Evolutionary conservation across 2,888 invertebrate species (phyloP), one percentile per base, ranked within the genome.

Genomic region (Drosophila kanekoi): DNA sequence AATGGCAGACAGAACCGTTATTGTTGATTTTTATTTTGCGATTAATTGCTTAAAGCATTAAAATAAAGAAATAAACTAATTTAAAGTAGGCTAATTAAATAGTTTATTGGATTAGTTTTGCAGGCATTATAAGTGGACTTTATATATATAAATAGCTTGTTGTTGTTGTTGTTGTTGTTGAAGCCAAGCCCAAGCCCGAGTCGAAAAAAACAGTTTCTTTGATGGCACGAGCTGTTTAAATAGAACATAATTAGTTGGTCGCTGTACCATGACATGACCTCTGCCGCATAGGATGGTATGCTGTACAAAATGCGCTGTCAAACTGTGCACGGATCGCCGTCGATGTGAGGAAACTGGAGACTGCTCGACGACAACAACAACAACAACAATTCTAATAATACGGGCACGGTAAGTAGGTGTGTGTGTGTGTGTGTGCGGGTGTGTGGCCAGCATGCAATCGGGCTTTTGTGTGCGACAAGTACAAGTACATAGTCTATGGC

Each of bases 191-290:
- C 79, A 74, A 54, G 32, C 18, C 75, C 75, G 63, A 75, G 62
- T 75, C 79, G 1, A 40, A 41, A 20, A 51, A 18, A 70, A 64
- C 75, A 60, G 23, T 23, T 75, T 78, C 79, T 76, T 78, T 78
- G 56, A 68, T 77, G 77, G 77, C 74, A 74, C 74, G 74, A 75
- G 78, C 73, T 66, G 67, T 72, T 72, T 63, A 65, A 40, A 32
- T 48, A 41, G 63, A 77, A 62, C 73, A 75, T 78, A 81, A 89
- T 83, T 88, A 83, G 87, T 81, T 83, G 64, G 81, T 87, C 81
- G 89, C 68, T 83, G 70, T 87, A 84, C 87, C 83, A 87, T 83
- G 89, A 87, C 89, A 81, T 89, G 87, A 88, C 83, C 83, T 83
- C 81, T 83, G 72, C 18, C 53, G 45, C 47, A 56, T 45, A 64